Evolutionary conservation across 2,113 vertebrate genomes (phyloP).

Genomic region (Athene noctua): DNA sequence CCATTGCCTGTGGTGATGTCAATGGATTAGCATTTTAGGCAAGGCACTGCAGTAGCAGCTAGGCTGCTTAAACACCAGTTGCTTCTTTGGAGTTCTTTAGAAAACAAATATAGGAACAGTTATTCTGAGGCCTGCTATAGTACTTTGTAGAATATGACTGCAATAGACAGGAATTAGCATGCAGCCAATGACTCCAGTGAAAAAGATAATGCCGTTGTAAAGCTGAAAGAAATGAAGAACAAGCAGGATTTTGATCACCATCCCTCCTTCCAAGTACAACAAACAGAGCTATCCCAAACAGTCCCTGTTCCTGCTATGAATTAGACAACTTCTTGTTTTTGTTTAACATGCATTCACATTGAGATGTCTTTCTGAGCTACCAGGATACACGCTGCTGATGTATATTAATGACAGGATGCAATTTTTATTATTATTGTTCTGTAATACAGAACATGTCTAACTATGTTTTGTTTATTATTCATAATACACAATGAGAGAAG

Average conservation of each 20-base stretch:
- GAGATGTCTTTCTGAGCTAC: conserved; percentile 28
- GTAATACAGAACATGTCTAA: conserved; percentile 53
- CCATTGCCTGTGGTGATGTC: neutral
- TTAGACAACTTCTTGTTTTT: conserved; percentile 1
- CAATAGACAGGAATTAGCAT: neutral
- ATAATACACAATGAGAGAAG: conserved; percentile 68
- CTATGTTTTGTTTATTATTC: conserved; percentile 72
- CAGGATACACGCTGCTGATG: neutral
- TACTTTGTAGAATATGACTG: neutral
- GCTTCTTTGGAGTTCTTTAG: neutral
- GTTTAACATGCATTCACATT: neutral
- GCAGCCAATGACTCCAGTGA: neutral
- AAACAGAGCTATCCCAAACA: neutral
- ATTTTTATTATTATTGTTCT: conserved; percentile 67
- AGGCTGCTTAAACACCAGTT: neutral
- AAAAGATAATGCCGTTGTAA: neutral
- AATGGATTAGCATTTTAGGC: neutral
- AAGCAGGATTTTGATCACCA: neutral
- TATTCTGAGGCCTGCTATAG: neutral
- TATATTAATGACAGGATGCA: conserved; percentile 60
- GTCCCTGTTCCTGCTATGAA: neutral
- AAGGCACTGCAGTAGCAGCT: neutral
- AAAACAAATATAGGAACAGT: neutral
- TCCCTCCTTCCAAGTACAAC: neutral
- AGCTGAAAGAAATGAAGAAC: neutral